Conservation (phyloP, 1,140 invertebrate genomes). For the Lepidurus packardi region DNA sequence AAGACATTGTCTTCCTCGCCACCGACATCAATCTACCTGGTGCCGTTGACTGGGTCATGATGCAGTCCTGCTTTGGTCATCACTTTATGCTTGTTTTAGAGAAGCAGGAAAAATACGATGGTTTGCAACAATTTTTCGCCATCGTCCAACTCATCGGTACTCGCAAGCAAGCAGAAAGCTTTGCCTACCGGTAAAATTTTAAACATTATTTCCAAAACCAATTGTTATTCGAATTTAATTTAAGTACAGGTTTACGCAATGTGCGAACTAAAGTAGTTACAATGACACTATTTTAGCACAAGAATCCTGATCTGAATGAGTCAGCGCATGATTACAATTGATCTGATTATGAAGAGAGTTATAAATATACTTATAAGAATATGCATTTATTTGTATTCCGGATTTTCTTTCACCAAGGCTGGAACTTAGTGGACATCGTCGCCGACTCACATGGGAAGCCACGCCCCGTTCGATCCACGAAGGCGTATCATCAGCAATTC, state of each 20-base stretch:
- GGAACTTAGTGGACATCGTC: conserved; percentile 88
- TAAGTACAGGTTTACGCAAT: no score
- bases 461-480: conserved; percentile 98
- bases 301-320: no score
- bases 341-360: no score
- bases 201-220: background rate
- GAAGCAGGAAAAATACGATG: conserved; percentile 97
- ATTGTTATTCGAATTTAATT: no score
- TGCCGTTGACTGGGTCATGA: conserved; percentile 99
- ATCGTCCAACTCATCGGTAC: conserved; percentile 99
- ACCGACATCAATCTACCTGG: conserved; percentile 99
- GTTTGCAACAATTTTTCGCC: conserved; percentile 98
- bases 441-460: conserved; percentile 96
- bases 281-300: no score
- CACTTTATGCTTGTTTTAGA: conserved; percentile 99
- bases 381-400: no score
- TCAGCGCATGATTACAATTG: no score
- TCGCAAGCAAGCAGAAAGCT: conserved; percentile 97
- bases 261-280: no score
- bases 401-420: conserved; percentile 54
- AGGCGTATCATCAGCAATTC: conserved; percentile 95
- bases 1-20: conserved; percentile 98
- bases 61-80: conserved; percentile 98
- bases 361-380: no score
- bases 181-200: conserved; percentile 79